Evolutionary conservation across 1,140 invertebrate genomes (phyloP).

Genomic region (Protaetia brevitarsis): DNA sequence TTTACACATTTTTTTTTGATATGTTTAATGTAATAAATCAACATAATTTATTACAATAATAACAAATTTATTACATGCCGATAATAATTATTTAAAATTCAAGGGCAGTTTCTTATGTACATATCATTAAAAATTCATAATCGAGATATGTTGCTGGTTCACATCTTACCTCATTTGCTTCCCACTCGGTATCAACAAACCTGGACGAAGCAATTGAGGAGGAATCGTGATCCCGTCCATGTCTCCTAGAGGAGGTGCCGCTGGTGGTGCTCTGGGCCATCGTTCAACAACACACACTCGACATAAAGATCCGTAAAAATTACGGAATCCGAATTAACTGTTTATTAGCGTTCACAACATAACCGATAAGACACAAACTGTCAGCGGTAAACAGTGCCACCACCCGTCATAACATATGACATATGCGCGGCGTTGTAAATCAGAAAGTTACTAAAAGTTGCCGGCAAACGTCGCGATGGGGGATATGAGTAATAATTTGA

Average conservation of each 20-base stretch:
- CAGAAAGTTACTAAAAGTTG: background rate
- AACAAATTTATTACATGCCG: background rate
- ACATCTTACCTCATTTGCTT: conserved; percentile 60
- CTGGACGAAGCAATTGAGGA: conserved; percentile 52
- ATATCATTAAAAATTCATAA: background rate
- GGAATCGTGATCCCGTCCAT: conserved; percentile 53
- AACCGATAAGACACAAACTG: conserved; percentile 3
- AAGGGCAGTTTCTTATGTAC: background rate
- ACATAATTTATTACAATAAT: background rate
- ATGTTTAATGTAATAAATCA: no score
- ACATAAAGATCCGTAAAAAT: background rate
- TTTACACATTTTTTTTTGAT: no score
- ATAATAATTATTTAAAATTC: background rate
- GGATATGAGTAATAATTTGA: no score
- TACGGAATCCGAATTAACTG: background rate
- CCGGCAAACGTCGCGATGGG: background rate
- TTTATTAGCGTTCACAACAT: conserved; percentile 3
- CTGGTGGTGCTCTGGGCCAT: conserved; percentile 58
- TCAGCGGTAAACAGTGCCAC: background rate
- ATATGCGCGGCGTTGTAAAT: background rate
- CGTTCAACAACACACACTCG: conserved; percentile 19
- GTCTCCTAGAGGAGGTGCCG: conserved; percentile 55
- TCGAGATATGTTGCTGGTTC: background rate
- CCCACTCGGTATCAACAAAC: conserved; percentile 64
- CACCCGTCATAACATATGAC: background rate